Conservation (phyloP, 2,888 invertebrate genomes). For the Latrodectus elegans region DNA sequence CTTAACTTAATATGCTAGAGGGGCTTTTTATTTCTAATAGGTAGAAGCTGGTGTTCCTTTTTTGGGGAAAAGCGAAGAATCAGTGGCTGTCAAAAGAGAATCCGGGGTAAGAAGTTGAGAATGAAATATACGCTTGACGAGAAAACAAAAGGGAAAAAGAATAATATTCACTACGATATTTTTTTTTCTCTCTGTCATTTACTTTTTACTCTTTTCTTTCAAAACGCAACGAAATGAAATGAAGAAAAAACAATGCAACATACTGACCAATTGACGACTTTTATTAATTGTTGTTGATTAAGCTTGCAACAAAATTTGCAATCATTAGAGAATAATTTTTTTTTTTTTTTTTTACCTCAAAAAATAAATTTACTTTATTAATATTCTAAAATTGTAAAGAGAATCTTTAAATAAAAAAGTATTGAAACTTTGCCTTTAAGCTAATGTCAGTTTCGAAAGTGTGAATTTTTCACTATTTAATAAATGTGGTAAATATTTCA, state of each 20-base stretch:
- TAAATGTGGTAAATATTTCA: too few species aligned
- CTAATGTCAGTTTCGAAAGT: too few species aligned
- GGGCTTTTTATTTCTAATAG: slow-evolving; percentile 62
- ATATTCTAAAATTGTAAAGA: too few species aligned
- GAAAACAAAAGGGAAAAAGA: slow-evolving; percentile 39
- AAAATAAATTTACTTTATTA: too few species aligned
- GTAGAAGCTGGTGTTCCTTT: slow-evolving; percentile 3
- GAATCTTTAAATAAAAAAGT: too few species aligned
- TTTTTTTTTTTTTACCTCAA: too few species aligned
- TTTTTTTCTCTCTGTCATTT: slow-evolving; percentile 12
- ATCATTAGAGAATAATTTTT: too few species aligned
- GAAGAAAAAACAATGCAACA: slow-evolving; percentile 23
- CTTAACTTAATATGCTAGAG: slow-evolving; percentile 47
- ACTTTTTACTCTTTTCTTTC: background rate
- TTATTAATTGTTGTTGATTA: too few species aligned
- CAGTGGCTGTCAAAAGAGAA: slow-evolving; percentile 42
- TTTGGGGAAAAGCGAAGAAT: background rate
- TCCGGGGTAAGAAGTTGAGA: slow-evolving; percentile 11
- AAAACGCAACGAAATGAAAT: slow-evolving; percentile 41
- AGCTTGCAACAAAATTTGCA: too few species aligned
- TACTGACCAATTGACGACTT: background rate
- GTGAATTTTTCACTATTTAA: too few species aligned
- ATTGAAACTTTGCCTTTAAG: too few species aligned
- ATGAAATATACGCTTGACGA: slow-evolving; percentile 47
- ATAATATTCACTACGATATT: slow-evolving; percentile 6